Evolutionary conservation across 1,140 invertebrate species (phyloP).

Genomic region (Manduca sexta): DNA sequence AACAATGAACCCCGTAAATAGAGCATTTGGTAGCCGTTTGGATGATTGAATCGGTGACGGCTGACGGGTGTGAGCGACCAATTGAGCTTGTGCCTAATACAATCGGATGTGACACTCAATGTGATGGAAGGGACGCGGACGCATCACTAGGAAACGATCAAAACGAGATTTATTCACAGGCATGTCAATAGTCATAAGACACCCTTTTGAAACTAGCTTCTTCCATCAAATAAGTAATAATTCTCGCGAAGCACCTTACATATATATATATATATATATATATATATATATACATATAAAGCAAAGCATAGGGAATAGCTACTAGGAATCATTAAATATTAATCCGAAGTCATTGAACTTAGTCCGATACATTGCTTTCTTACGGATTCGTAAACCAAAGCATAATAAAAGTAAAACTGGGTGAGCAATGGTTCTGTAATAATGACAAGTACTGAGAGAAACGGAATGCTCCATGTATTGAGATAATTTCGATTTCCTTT

Average conservation of each 20-base stretch:
- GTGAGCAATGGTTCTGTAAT: conserved; percentile 33
- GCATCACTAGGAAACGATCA: no score
- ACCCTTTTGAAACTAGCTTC: no score
- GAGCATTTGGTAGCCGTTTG: conserved; percentile 29
- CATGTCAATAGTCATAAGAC: no score
- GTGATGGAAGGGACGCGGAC: conserved; percentile 14
- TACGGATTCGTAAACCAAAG: background rate
- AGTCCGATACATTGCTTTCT: no score
- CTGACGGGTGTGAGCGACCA: conserved; percentile 18
- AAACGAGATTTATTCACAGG: no score
- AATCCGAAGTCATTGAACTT: no score
- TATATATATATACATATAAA: no score
- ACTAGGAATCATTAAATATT: no score
- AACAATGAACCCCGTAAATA: conserved; percentile 36
- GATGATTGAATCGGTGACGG: conserved; percentile 21
- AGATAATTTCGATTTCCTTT: conserved; percentile 71
- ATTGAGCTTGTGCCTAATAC: conserved; percentile 34
- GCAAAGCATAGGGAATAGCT: no score
- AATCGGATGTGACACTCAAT: conserved; percentile 30
- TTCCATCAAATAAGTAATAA: no score
- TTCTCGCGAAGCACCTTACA: no score
- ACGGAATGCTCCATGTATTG: conserved; percentile 59
- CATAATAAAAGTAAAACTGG: conserved; percentile 48
- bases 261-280: no score
- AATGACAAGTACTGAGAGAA: conserved; percentile 62